Base-by-base conservation (phyloP, 2,113 vertebrate species). In the Paradoxurus hermaphroditus region DNA sequence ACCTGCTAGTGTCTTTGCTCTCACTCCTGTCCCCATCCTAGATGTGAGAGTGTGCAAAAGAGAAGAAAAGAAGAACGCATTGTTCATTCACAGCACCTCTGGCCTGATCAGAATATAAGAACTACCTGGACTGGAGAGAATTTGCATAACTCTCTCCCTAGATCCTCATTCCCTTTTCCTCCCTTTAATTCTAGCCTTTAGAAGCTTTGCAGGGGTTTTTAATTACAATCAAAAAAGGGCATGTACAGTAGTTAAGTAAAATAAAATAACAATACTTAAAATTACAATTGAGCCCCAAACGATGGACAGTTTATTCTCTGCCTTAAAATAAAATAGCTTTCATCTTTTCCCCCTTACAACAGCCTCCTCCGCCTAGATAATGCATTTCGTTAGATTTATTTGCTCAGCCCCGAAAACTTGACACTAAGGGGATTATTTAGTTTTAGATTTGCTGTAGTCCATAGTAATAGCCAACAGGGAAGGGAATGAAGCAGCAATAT, bases 381-480 rank as follows among this genome's bases (percentile, higher is more conserved):
- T 98, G 98, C 99, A 99, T 99, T 99, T 99, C 99, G 99, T 99
- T 99, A 99, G 99, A 98, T 99, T 99, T 99, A 99, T 99, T 99
- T 99, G 98, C 98, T 99, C 99, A 99, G 99, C 98, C 98, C 99
- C 98, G 98, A 99, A 99, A 99, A 99, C 99, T 99, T 99, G 99
- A 99, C 98, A 99, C 99, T 99, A 99, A 99, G 99, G 99, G 99
- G 99, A 99, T 99, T 99, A 99, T 99, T 99, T 99, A 99, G 99
- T 99, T 99, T 99, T 99, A 99, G 99, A 99, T 99, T 99, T 98
- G 98, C 99, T 99, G 99, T 99, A 99, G 99, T 99, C 99, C 99
- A 99, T 99, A 99, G 99, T 99, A 99, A 99, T 99, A 99, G 99
- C 99, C 99, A 99, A 99, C 98, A 99, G 99, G 99, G 98, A 99